These are phyloP conservation scores for Drosophila siamana DNA, from an alignment of 2,888 invertebrate genomes.

Conservation along the genomic window DNA sequence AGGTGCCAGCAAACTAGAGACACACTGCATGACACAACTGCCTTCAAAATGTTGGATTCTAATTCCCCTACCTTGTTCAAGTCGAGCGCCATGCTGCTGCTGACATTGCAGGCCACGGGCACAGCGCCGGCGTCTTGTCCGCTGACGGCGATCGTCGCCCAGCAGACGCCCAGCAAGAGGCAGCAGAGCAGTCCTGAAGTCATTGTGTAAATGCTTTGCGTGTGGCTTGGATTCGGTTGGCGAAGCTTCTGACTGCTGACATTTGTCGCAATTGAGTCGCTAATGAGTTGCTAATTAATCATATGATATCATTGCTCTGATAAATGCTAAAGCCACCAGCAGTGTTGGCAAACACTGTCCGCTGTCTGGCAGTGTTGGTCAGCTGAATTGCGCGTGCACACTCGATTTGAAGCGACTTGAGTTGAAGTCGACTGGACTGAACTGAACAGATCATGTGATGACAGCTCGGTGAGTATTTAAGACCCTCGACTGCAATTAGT, in stretches of 20 bases:
- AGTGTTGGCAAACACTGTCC: conserved; percentile 29
- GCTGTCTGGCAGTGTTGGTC: no score
- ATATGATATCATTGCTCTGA: conserved; percentile 58
- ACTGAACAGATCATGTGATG: conserved; percentile 39
- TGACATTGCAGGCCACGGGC: conserved; percentile 30
- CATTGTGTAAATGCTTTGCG: conserved; percentile 43
- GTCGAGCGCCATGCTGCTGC: conserved; percentile 46
- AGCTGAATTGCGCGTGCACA: conserved; percentile 15
- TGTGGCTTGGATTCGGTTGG: conserved; percentile 30
- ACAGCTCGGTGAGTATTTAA: conserved; percentile 15
- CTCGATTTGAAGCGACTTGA: no score
- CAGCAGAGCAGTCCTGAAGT: conserved; percentile 16
- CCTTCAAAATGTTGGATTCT: no score
- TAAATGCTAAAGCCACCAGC: conserved; percentile 8
- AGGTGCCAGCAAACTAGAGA: conserved; percentile 63
- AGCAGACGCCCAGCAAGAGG: conserved; percentile 37
- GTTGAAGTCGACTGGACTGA: no score
- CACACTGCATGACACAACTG: no score
- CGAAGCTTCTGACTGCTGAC: conserved; percentile 28
- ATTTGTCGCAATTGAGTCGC: conserved; percentile 17
- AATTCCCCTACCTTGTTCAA: conserved; percentile 44
- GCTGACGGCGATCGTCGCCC: no score
- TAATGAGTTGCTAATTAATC: conserved; percentile 56
- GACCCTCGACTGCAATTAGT: conserved; percentile 31
- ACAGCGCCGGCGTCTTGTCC: conserved; percentile 19